Conservation (phyloP, 2,888 invertebrate genomes). For the Rotaria magnacalcarata region DNA sequence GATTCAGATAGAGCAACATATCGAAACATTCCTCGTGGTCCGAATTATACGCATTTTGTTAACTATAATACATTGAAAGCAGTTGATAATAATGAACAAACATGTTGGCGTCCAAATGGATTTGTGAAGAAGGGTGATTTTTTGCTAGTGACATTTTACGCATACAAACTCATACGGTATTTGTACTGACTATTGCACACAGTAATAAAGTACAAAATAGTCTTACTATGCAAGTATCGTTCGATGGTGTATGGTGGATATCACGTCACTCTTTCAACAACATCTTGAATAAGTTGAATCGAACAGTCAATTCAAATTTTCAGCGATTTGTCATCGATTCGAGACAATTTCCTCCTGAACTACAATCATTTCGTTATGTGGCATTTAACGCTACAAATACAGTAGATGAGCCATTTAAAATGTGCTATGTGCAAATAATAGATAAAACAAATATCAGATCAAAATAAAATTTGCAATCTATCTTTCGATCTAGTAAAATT, state of each 20-base stretch:
- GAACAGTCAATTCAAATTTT: too few relatives aligned
- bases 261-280: neutral
- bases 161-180: neutral
- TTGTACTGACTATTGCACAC: neutral
- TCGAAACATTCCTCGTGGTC: neutral
- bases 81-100: neutral
- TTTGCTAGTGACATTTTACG: neutral
- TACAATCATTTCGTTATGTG: neutral
- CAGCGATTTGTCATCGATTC: neutral
- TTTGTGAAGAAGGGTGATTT: neutral
- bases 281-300: neutral
- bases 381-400: neutral
- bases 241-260: neutral
- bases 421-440: neutral
- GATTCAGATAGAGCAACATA: neutral
- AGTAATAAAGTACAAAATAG: neutral
- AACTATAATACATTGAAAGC: neutral
- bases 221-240: neutral
- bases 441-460: too few relatives aligned
- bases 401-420: neutral
- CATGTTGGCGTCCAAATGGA: neutral
- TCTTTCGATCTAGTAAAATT: too few relatives aligned
- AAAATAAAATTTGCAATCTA: too few relatives aligned
- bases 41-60: neutral
- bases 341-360: neutral